Conservation (phyloP, 2,797 vertebrate genomes). For the Spondyliosoma cantharus region DNA sequence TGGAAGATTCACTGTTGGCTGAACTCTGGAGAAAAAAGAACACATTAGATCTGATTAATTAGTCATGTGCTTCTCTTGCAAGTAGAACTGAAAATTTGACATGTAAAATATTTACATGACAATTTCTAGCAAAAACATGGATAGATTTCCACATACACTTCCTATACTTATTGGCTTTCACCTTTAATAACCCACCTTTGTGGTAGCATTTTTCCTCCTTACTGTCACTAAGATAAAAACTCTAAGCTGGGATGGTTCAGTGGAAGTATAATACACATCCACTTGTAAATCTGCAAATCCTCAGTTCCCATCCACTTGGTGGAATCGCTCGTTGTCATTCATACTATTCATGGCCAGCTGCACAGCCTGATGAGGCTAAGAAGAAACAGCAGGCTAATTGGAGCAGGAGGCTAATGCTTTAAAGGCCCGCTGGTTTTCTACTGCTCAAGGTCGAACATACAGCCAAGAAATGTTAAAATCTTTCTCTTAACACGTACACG, state of each 20-base stretch:
- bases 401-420: constrained; percentile 63
- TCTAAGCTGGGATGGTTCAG: neutral
- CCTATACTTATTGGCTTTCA: neutral
- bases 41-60: constrained; percentile 21
- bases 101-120: neutral
- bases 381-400: constrained; percentile 62
- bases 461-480: constrained; percentile 12
- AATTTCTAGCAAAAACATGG: no score
- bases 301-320: constrained; percentile 26
- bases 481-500: constrained; percentile 1
- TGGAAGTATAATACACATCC: neutral
- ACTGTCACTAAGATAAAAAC: neutral
- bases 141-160: constrained; percentile 1
- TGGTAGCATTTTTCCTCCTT: neutral
- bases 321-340: constrained; percentile 30
- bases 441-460: constrained; percentile 59
- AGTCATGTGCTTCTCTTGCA: constrained; percentile 2
- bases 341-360: constrained; percentile 38
- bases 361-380: constrained; percentile 48
- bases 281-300: constrained; percentile 11
- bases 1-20: constrained; percentile 95
- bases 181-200: neutral
- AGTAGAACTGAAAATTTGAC: neutral
- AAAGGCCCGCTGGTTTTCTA: constrained; percentile 51
- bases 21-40: constrained; percentile 83